Base-by-base conservation (phyloP, 2,888 invertebrate genomes). In the Eupeodes luniger region DNA sequence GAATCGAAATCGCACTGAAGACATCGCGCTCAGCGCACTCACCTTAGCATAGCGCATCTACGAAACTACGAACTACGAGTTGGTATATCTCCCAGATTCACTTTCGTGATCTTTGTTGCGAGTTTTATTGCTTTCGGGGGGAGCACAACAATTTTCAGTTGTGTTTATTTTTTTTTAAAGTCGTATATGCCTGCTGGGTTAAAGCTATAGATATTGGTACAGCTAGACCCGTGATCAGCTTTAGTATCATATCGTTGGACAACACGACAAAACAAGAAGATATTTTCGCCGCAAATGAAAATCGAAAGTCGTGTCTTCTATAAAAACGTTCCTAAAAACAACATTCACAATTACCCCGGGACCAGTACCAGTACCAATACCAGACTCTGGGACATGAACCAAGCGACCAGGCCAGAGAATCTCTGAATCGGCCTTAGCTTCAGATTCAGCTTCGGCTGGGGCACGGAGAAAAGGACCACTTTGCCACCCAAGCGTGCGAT, bases 301-400 rank as follows among this genome's bases (percentile, higher is more conserved):
- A 87, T 84, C 87, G 87, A 87, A 87, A 87, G 87, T 87, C 87
- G 87, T 87, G 87, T 84, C 87, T 77, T 87, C 87, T 81, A 84
- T 77, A 66, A 53, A 19, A 69, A 70, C n/a, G 83, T 55, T 53
- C 44, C 64, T 62, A 80, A 77, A 40, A 76, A 80, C 79, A 87
- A 83, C 87, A 83, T 83, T 83, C 72, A 80, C 86, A 87, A 83
- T 83, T 72, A 80, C 86, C 72, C 57, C 66, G 51, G 34, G 74
- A 27, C 27, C 27, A 27, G 74, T 55, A 64, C 57, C 57, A 62
- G 62, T 7, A 5, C 57, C 57, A 62, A 44, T 7, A 5, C 12
- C 14, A 4, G n/a, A 36, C 40, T 40, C 19, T 66, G 47, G 16
- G 10, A 27, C 27, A 47, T 27, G 66, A 47, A 47, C 66, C 4